A percentile compares a stretch with the other conserved stretches of the same genome.
Evolutionary conservation across 2,113 vertebrate species (phyloP).

Genomic region (Tursiops truncatus): DNA sequence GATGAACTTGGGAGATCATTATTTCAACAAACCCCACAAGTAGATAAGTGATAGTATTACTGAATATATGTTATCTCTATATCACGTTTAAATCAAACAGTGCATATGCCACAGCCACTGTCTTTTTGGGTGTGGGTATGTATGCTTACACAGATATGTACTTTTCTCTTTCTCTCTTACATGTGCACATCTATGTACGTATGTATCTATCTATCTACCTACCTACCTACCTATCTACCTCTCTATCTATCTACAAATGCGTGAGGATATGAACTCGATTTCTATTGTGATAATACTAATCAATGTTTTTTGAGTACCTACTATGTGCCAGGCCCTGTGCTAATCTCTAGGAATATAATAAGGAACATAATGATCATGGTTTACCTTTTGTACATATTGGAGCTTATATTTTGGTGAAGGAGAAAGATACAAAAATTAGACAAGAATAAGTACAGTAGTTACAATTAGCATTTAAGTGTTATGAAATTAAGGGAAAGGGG

Average conservation of each 20-base stretch:
- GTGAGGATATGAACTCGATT: neutral
- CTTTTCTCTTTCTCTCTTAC: neutral
- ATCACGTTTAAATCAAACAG: neutral
- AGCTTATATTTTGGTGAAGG: neutral
- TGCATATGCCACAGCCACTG: neutral
- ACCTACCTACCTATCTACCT: too few species aligned
- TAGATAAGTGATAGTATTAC: neutral
- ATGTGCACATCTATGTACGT: neutral
- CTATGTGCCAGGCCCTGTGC: neutral
- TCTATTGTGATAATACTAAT: neutral
- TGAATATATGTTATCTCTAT: neutral
- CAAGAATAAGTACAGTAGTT: neutral
- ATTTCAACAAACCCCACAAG: neutral
- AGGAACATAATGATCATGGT: neutral
- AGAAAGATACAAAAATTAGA: neutral
- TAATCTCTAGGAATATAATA: neutral
- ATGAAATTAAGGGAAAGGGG: neutral
- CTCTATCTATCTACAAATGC: neutral
- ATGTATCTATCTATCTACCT: neutral
- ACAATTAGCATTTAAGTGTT: neutral
- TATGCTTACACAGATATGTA: neutral
- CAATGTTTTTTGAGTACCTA: neutral
- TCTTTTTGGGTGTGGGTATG: neutral
- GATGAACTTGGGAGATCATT: neutral
- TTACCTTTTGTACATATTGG: neutral